phyloP scores from a whole-genome alignment of 1,140 invertebrate species.

The Drosophila nebulosa region DNA sequence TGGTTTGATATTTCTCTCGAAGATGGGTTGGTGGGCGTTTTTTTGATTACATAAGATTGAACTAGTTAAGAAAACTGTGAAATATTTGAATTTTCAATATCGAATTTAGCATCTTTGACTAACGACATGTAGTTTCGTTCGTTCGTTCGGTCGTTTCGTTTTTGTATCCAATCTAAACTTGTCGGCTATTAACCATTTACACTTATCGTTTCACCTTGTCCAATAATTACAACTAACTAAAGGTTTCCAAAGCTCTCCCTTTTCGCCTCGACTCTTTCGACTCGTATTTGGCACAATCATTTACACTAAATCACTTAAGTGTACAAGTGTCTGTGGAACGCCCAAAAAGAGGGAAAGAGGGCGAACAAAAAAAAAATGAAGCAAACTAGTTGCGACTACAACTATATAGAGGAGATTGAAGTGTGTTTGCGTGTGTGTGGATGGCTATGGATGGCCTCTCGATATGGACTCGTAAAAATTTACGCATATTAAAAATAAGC shows the following conservation, averaged over 20 bases:
- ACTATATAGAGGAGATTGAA: background rate
- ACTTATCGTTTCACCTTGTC: background rate
- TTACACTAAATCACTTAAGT: conserved; percentile 77
- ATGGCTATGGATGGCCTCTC: conserved; percentile 4
- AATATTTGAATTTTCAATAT: background rate
- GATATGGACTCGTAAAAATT: conserved; percentile 57
- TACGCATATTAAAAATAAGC: conserved; percentile 77
- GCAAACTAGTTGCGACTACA: conserved; percentile 4
- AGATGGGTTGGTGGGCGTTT: background rate
- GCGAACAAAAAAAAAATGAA: background rate
- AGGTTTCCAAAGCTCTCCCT: background rate
- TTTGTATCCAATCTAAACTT: background rate
- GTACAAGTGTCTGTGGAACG: conserved; percentile 62
- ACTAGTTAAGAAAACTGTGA: background rate
- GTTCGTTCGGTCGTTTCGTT: background rate
- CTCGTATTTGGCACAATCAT: conserved; percentile 67
- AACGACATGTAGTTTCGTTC: background rate
- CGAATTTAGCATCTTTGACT: background rate
- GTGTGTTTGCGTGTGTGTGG: conserved; percentile 1
- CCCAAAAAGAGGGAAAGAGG: conserved; percentile 40
- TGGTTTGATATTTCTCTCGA: background rate
- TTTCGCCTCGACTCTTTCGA: conserved; percentile 23
- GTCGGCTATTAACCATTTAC: background rate
- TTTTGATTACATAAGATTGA: conserved; percentile 4
- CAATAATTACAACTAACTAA: conserved; percentile 38